These are phyloP conservation scores for Cephalotes varians DNA, from an alignment of 2,888 invertebrate genomes.

Conservation along the genomic window DNA sequence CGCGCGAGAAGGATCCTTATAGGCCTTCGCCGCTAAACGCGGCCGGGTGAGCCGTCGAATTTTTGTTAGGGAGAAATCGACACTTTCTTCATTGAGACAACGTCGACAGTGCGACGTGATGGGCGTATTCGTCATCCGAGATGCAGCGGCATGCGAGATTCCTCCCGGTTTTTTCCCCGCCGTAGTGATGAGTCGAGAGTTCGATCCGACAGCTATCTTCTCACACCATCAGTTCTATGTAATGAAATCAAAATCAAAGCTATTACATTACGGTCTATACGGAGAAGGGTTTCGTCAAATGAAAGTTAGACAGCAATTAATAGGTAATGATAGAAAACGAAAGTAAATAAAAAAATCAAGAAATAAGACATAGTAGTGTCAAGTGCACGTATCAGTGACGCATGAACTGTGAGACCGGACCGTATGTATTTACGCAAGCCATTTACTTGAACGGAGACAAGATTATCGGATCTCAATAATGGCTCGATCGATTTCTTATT, in stretches of 20 bases:
- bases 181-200: slow-evolving; percentile 12
- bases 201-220: not conserved
- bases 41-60: slow-evolving; percentile 37
- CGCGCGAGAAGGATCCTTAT: slow-evolving; percentile 51
- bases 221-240: not conserved
- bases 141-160: not conserved
- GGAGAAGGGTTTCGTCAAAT: not conserved
- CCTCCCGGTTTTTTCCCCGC: not conserved
- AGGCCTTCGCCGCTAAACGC: slow-evolving; percentile 21
- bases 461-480: too few relatives aligned
- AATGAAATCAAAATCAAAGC: not conserved
- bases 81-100: slow-evolving; percentile 71
- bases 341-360: not conserved
- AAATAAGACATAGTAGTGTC: too few relatives aligned
- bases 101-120: not conserved
- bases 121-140: slow-evolving; percentile 6
- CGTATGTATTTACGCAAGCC: too few relatives aligned
- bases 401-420: too few relatives aligned
- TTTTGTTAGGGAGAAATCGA: slow-evolving; percentile 74
- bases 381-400: too few relatives aligned
- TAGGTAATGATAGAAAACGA: not conserved
- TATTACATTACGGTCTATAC: too few relatives aligned
- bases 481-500: too few relatives aligned
- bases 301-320: slow-evolving; percentile 22
- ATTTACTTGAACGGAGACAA: too few relatives aligned